Percentiles rank a stretch among this genome's conserved stretches.
phyloP scores from a whole-genome alignment of 1,140 invertebrate genomes.

The Drosophila eugracilis region DNA sequence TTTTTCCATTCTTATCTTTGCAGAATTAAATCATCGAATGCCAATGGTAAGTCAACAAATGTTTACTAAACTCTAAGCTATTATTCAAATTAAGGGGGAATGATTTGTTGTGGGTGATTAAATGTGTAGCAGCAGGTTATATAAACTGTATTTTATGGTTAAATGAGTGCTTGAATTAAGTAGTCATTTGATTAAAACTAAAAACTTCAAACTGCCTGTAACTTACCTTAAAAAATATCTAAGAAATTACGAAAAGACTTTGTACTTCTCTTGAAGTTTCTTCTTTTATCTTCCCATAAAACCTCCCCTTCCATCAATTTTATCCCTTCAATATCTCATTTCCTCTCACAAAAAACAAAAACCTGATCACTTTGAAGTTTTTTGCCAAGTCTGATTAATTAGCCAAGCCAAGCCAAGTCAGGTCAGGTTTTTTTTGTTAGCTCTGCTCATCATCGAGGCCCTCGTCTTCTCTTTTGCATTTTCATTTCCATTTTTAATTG shows the following conservation, averaged over 20 bases:
- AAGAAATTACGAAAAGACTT: too few relatives aligned
- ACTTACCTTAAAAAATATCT: neutral
- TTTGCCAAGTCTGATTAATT: constrained; percentile 49
- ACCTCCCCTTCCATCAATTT: neutral
- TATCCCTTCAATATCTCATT: constrained; percentile 26
- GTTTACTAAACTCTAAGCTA: constrained; percentile 11
- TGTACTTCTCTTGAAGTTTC: neutral
- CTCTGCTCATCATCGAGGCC: constrained; percentile 27
- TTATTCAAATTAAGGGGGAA: constrained; percentile 26
- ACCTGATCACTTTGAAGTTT: constrained; percentile 22
- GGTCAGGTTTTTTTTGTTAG: constrained; percentile 32
- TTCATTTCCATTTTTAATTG: constrained; percentile 81
- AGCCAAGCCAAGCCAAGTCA: constrained; percentile 42
- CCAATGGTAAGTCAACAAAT: constrained; percentile 79
- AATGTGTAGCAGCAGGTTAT: constrained; percentile 24
- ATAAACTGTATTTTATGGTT: neutral
- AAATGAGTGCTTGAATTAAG: neutral
- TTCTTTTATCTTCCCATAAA: neutral
- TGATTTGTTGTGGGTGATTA: constrained; percentile 30
- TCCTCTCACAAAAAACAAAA: constrained; percentile 21
- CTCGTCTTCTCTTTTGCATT: constrained; percentile 37
- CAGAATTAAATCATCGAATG: constrained; percentile 85
- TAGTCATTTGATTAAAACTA: neutral
- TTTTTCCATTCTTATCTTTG: constrained; percentile 65
- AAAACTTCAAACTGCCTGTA: too few relatives aligned